Percentiles rank a stretch among this genome's conserved stretches.
These are phyloP conservation scores for Lindbergichthys nudifrons DNA, from an alignment of 2,797 vertebrate genomes.

Conservation along the genomic window DNA sequence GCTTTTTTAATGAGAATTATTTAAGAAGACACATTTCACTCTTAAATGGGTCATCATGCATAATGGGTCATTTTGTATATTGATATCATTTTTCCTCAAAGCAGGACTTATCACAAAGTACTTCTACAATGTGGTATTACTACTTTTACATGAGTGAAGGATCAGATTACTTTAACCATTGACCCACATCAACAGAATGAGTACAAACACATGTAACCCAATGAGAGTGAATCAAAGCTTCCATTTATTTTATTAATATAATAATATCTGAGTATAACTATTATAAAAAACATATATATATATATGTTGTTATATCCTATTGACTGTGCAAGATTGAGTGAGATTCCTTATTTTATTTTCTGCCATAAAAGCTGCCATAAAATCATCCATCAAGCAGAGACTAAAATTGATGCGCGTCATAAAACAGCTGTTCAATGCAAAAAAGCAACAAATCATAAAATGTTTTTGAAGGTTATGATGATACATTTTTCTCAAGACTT, in stretches of 20 bases:
- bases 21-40: background rate
- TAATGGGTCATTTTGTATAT: background rate
- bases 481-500: background rate
- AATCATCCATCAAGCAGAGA: background rate
- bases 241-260: no score
- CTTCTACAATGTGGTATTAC: background rate
- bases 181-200: conserved; percentile 2
- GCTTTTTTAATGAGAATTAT: background rate
- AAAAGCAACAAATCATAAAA: background rate
- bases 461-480: background rate
- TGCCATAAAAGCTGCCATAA: background rate
- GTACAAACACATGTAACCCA: conserved; percentile 2
- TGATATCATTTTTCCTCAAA: background rate
- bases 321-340: no score
- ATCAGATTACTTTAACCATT: conserved; percentile 1
- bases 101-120: background rate
- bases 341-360: background rate
- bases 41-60: background rate
- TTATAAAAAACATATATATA: no score
- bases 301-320: no score
- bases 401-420: background rate
- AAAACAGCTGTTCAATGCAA: conserved; percentile 3
- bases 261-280: no score
- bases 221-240: conserved; percentile 13
- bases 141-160: background rate